Evolutionary conservation across 2,797 vertebrate species (phyloP).

Genomic region (Coranthus polyacanthus): DNA sequence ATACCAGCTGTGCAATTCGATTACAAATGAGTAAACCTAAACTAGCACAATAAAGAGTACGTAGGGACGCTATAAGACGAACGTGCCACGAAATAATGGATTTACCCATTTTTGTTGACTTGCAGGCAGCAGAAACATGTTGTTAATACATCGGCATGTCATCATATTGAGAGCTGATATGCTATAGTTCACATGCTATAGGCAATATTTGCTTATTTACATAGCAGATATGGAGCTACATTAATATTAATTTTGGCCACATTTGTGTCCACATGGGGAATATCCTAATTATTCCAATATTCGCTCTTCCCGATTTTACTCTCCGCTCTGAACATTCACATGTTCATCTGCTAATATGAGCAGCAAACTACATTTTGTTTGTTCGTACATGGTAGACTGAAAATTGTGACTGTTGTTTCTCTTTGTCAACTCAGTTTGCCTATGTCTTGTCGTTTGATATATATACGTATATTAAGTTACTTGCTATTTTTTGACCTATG

Average conservation of each 20-base stretch:
- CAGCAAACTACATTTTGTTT: too few relatives aligned
- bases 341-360: neutral
- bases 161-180: neutral
- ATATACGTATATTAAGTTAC: slow-evolving; percentile 5
- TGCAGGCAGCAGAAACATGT: neutral
- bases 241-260: neutral
- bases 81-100: neutral
- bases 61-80: neutral
- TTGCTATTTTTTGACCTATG: neutral
- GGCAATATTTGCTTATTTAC: neutral
- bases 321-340: neutral
- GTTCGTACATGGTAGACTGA: too few relatives aligned
- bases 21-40: slow-evolving; percentile 37
- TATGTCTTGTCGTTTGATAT: neutral
- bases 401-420: neutral
- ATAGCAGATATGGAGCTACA: neutral
- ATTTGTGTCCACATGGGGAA: neutral
- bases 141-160: neutral
- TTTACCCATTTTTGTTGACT: neutral
- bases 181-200: neutral
- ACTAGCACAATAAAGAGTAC: neutral
- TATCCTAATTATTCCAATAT: neutral
- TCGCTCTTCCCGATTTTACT: too few relatives aligned
- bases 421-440: neutral
- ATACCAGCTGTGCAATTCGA: slow-evolving; percentile 56